Conservation (phyloP, 1,140 invertebrate genomes). For the Propsilocerus akamusi region DNA sequence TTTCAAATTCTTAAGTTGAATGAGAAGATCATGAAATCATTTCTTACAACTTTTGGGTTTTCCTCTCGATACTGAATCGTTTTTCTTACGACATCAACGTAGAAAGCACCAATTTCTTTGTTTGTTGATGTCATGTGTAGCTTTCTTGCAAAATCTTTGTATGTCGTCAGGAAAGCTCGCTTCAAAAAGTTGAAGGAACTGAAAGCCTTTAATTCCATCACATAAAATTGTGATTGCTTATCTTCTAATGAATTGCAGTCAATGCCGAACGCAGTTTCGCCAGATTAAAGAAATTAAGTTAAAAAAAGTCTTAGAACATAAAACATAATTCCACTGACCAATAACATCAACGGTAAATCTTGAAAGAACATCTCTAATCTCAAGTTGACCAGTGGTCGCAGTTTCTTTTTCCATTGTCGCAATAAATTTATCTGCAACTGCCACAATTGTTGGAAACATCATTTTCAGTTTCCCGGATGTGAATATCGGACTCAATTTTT, state of each 20-base stretch:
- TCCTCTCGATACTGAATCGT: slow-evolving; percentile 30
- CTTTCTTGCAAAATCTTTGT: not conserved
- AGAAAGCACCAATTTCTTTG: slow-evolving; percentile 21
- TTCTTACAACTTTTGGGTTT: slow-evolving; percentile 24
- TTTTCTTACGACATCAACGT: slow-evolving; percentile 29
- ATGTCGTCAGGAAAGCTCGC: too few relatives aligned
- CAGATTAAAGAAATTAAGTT: too few relatives aligned
- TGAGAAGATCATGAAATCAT: slow-evolving; percentile 38
- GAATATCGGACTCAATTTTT: slow-evolving; percentile 30
- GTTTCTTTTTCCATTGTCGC: slow-evolving; percentile 5
- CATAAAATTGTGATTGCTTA: slow-evolving; percentile 6
- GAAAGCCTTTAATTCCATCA: slow-evolving; percentile 6
- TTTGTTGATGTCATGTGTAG: not conserved
- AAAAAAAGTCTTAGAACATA: too few relatives aligned
- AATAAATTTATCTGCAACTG: slow-evolving; percentile 7
- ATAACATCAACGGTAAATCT: slow-evolving; percentile 15
- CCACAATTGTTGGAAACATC: slow-evolving; percentile 20
- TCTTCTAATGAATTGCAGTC: slow-evolving; percentile 15
- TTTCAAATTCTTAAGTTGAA: slow-evolving; percentile 35
- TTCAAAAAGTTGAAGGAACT: too few relatives aligned
- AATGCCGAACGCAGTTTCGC: slow-evolving; percentile 13
- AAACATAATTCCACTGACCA: too few relatives aligned
- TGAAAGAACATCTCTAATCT: slow-evolving; percentile 11
- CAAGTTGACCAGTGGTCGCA: slow-evolving; percentile 9
- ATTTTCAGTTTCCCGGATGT: slow-evolving; percentile 28